Base-by-base conservation (phyloP, 2,888 invertebrate species). In the Podotricha telesiphe region DNA sequence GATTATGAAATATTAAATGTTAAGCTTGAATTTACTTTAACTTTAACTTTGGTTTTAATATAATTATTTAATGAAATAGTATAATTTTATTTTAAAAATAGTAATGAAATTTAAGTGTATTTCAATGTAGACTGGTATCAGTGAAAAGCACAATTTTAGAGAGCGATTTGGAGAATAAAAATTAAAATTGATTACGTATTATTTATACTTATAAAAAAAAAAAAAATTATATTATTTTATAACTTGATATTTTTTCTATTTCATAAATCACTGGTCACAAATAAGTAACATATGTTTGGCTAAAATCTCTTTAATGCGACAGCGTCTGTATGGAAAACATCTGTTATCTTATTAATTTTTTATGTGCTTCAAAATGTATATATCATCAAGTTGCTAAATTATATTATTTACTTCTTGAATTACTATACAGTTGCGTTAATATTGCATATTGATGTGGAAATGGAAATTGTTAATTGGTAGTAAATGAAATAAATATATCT, bases 231-330 rank as follows among this genome's bases (percentile, higher is more conserved):
- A 5, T 45, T 45, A 59, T 22, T 45, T 45, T 42, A 59, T 42
- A 66, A 66, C 28, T 15, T 19, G 42, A 42, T 28, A 47, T 50
- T 59, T 50, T 66, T 66, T 6, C 6, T 66, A 42, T 28, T 42
- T 19, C 50, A 66, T 66, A 66, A 66, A 66, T 66, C 40, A 66
- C 40, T 48, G 40, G 42, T 51, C 22, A 22, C 59, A 59, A 66
- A 66, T 59, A 66, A 51, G 22, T n/a, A 58, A 40, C 59, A 50
- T 40, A 59, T 66, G 66, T 59, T 17, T 50, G 45, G 50, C 50
- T 50, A 59, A 66, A 66, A 66, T 45, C 42, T 50, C 51, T 50
- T 66, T 51, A 66, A 66, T 66, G 59, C 59, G n/a, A n/a, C n/a
- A 66, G 42, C 42, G 47, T 13, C 34, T 48, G 50, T n/a, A 59